These are phyloP conservation scores for Rhagophthalmus giganteus DNA, from an alignment of 2,888 invertebrate genomes.

Conservation along the genomic window DNA sequence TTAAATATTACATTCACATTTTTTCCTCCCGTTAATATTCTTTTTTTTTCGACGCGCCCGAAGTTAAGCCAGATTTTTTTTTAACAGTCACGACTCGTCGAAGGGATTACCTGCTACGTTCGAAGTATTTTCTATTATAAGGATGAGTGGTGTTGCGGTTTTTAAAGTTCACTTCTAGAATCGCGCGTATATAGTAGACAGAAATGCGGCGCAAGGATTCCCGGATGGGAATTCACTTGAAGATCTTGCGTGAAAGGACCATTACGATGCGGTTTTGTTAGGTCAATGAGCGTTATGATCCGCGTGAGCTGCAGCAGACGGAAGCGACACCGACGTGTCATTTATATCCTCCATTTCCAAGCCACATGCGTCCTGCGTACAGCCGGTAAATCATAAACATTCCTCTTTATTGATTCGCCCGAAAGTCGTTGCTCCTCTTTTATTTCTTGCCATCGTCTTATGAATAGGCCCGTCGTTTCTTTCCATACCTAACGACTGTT, in stretches of 20 bases:
- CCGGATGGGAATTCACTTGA: constrained; percentile 9
- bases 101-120: constrained; percentile 19
- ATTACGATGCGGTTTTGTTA: constrained; percentile 23
- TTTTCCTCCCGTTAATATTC: no score
- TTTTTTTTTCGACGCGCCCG: no score
- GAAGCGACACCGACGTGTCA: constrained; percentile 43
- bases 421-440: no score
- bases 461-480: constrained; percentile 36
- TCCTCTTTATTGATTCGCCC: constrained; percentile 20
- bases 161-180: constrained; percentile 13
- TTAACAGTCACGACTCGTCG: constrained; percentile 11
- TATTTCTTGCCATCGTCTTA: no score
- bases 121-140: constrained; percentile 10
- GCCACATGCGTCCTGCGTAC: constrained; percentile 40
- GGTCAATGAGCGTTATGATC: constrained; percentile 44
- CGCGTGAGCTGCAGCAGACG: constrained; percentile 41
- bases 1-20: no score
- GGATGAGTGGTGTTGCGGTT: constrained; percentile 13
- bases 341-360: constrained; percentile 42
- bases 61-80: no score
- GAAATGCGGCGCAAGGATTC: constrained; percentile 6
- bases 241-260: constrained; percentile 14
- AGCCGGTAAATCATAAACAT: constrained; percentile 38
- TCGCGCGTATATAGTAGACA: constrained; percentile 11
- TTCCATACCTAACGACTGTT: constrained; percentile 38